phyloP scores from a whole-genome alignment of 2,888 invertebrate species.

The Panzeria rudis region DNA sequence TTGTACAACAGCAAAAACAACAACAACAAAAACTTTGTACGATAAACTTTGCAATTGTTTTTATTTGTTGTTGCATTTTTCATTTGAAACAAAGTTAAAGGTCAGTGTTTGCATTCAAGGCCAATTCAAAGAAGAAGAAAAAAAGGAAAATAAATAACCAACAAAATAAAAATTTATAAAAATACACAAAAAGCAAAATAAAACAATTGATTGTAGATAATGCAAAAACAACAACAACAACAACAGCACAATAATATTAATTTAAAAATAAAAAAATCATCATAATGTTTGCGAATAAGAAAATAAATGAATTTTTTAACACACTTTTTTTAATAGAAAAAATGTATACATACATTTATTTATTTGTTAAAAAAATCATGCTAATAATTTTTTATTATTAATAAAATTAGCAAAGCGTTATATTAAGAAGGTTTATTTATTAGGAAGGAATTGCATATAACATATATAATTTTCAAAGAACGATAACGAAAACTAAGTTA shows the following conservation, averaged over 20 bases:
- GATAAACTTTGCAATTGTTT: constrained; percentile 67
- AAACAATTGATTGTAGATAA: constrained; percentile 55
- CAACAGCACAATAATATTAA: background rate
- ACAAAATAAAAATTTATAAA: constrained; percentile 28
- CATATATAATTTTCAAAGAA: too few species aligned
- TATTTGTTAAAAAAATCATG: too few species aligned
- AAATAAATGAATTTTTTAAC: background rate
- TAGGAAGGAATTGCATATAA: too few species aligned
- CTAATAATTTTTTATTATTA: too few species aligned
- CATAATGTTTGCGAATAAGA: background rate
- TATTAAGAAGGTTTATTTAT: too few species aligned
- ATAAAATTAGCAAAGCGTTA: too few species aligned
- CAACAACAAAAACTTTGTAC: constrained; percentile 46
- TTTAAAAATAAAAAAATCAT: background rate
- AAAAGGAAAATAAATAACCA: constrained; percentile 53
- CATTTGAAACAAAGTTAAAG: constrained; percentile 79
- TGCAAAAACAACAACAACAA: constrained; percentile 23
- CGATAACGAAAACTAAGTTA: too few species aligned
- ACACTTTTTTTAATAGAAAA: background rate
- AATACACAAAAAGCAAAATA: constrained; percentile 2
- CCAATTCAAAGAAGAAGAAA: constrained; percentile 74
- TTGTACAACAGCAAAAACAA: constrained; percentile 21
- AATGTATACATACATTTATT: background rate
- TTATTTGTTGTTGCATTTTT: constrained; percentile 48
- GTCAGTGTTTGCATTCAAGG: constrained; percentile 82